These are phyloP conservation scores for Pseudochaenichthys georgianus DNA, from an alignment of 2,797 vertebrate species.

Conservation along the genomic window DNA sequence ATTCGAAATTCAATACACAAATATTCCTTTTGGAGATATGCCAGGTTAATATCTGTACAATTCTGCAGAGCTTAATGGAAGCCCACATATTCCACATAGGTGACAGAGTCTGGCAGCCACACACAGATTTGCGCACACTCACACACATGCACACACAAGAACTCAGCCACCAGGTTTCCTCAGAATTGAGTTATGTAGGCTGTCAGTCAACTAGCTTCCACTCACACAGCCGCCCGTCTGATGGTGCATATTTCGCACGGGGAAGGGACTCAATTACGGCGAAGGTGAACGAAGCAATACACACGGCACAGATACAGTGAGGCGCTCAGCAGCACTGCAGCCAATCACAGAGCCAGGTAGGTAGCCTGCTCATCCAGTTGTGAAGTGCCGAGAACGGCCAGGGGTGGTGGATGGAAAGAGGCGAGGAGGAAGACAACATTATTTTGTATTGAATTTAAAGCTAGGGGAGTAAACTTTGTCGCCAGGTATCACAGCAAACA, in stretches of 20 bases:
- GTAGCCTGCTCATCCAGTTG: slow-evolving; percentile 72
- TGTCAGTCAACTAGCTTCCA: slow-evolving; percentile 69
- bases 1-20: slow-evolving; percentile 10
- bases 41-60: not conserved
- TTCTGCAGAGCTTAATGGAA: slow-evolving; percentile 11
- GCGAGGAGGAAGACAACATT: not conserved
- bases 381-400: slow-evolving; percentile 68
- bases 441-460: too few relatives aligned
- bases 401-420: slow-evolving; percentile 47
- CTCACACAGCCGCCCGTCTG: slow-evolving; percentile 55
- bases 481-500: slow-evolving; percentile 8
- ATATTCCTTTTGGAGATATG: slow-evolving; percentile 23
- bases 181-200: slow-evolving; percentile 77
- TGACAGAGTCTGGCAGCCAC: slow-evolving; percentile 30
- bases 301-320: slow-evolving; percentile 74
- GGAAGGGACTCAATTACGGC: slow-evolving; percentile 79
- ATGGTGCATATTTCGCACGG: slow-evolving; percentile 75
- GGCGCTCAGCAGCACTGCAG: slow-evolving; percentile 68
- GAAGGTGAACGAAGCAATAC: slow-evolving; percentile 82
- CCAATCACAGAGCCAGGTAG: slow-evolving; percentile 78
- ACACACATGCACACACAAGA: slow-evolving; percentile 22
- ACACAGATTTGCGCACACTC: slow-evolving; percentile 14
- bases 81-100: slow-evolving; percentile 16
- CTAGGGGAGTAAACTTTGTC: not conserved
- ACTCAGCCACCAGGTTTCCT: slow-evolving; percentile 54